Base-by-base conservation (phyloP, 2,888 invertebrate genomes). In the Amphiduros pacificus region DNA sequence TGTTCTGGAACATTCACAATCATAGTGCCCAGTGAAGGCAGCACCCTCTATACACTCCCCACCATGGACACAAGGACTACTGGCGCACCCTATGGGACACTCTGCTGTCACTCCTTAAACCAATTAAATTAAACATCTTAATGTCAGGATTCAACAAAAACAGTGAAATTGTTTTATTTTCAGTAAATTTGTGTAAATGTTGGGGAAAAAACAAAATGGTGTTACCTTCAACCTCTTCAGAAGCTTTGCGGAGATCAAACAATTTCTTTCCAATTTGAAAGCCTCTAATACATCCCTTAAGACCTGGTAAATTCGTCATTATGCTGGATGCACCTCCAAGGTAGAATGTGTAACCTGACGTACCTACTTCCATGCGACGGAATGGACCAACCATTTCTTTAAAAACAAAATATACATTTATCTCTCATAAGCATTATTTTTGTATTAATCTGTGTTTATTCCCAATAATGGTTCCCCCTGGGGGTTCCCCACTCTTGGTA, bases 21-120 rank as follows among this genome's bases (percentile, higher is more conserved):
- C 36, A 26, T 32, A 58, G 26, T 14, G 50, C 14, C 58, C 58
- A 26, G 48, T 29, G 26, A 58, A 36, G 32, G 50, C 22, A 2
- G 24, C 32, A 20, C 48, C 58, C 58, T 58, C 58, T n/a, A 58
- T 27, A 51, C 58, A 58, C 27, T 32, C 32, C 2, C 50, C 58
- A 40, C 50, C 50, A 22, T 58, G 48, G 24, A 28, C 31, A 27
- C 58, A 58, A 2, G 58, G 58, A 17, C 29, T 48, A n/a, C 49
- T 49, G 1, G 58, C 50, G 48, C 58, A 58, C 9, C 58, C 58
- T 36, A 24, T 32, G 14, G 49, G 48, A 36, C 58, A 58, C 20
- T 48, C 58, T 14, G 29, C 24, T 32, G 31, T 31, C 24, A 58
- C 51, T 1, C 27, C 58, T 58, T 49, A 17, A 58, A 50, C 26